These are phyloP conservation scores for Rhysida immarginata DNA, from an alignment of 1,140 invertebrate genomes.

Conservation along the genomic window DNA sequence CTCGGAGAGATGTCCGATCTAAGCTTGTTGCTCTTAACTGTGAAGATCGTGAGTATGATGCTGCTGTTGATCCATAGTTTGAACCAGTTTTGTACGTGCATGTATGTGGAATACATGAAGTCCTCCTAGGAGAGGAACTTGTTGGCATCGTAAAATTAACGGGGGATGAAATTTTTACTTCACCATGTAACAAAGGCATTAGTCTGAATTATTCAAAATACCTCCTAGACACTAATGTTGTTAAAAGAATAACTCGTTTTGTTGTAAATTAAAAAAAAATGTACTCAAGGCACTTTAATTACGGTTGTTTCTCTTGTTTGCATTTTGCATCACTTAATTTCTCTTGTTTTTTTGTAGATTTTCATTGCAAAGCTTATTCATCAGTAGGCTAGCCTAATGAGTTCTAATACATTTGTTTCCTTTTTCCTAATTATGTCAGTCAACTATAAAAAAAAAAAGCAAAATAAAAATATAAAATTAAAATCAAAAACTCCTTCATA, in stretches of 20 bases:
- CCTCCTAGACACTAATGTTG: no score
- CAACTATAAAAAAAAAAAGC: not conserved
- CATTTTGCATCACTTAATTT: no score
- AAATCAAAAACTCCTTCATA: not conserved
- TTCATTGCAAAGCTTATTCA: not conserved
- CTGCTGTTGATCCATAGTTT: no score
- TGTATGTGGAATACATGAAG: not conserved
- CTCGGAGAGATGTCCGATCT: not conserved
- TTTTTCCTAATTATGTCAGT: not conserved
- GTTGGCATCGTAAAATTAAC: not conserved
- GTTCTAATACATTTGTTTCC: not conserved
- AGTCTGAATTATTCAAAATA: no score
- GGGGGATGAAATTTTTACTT: not conserved
- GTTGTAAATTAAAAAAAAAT: no score
- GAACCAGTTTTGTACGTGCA: no score
- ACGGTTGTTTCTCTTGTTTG: no score
- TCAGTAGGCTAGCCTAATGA: not conserved
- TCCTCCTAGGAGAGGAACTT: not conserved
- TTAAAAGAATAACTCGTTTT: no score
- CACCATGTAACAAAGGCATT: not conserved
- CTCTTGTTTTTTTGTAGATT: not conserved
- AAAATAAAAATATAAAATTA: not conserved
- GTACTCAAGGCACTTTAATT: no score
- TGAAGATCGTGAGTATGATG: not conserved
- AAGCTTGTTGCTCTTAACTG: not conserved